These are phyloP conservation scores for Papilio aristodemus DNA, from an alignment of 1,140 invertebrate genomes.

Conservation along the genomic window DNA sequence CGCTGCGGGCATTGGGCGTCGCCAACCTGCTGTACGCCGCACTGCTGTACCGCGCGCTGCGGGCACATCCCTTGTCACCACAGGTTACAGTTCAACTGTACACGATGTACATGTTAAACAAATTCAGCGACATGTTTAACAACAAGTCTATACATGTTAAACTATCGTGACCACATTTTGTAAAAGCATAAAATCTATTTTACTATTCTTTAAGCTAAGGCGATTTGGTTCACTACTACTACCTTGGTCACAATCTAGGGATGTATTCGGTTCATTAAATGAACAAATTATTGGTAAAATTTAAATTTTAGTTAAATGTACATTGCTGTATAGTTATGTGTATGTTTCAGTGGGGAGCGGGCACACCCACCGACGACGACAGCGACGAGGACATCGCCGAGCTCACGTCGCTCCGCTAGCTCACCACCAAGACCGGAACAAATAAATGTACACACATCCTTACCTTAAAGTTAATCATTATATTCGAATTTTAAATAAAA, in stretches of 20 bases:
- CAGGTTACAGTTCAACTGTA: constrained; percentile 42
- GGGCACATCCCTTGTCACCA: constrained; percentile 47
- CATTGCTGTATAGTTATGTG: no score
- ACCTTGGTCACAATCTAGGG: no score
- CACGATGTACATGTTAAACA: no score
- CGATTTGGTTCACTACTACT: no score
- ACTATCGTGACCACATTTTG: no score
- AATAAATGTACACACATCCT: neutral
- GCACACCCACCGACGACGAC: constrained; percentile 38
- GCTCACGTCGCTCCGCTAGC: constrained; percentile 40
- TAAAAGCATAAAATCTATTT: no score
- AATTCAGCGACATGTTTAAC: no score
- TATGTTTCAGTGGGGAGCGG: constrained; percentile 50
- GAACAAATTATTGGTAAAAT: no score
- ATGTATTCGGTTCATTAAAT: no score
- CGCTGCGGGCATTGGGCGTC: constrained; percentile 57
- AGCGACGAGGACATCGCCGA: constrained; percentile 39
- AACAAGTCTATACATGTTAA: no score
- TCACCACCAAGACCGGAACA: neutral
- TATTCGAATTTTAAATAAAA: neutral
- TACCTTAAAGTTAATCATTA: neutral
- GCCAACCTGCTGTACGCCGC: constrained; percentile 63
- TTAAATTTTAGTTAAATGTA: no score
- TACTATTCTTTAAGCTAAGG: no score
- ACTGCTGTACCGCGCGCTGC: constrained; percentile 51